These are phyloP conservation scores for Napeogenes inachia DNA, from an alignment of 2,888 invertebrate species.

Conservation along the genomic window DNA sequence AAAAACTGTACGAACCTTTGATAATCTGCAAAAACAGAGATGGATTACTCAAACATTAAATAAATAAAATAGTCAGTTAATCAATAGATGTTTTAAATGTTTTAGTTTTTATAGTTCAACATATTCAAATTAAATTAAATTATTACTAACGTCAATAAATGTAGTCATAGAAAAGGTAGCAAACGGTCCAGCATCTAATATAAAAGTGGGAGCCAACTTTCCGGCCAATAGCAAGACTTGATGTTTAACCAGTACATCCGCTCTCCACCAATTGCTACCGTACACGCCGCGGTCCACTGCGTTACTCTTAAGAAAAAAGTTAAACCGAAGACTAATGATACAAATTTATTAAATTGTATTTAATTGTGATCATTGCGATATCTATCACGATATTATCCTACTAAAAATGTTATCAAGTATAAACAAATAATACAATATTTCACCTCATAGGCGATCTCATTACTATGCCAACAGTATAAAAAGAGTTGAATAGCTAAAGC, in stretches of 20 bases:
- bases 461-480: constrained; percentile 60
- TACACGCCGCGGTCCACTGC: constrained; percentile 45
- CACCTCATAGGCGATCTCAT: constrained; percentile 51
- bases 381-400: no score
- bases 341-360: no score
- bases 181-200: constrained; percentile 52
- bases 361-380: no score
- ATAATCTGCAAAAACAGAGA: constrained; percentile 43
- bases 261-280: constrained; percentile 55
- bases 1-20: constrained; percentile 57
- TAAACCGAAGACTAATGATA: neutral
- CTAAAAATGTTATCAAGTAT: no score
- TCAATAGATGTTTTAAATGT: no score
- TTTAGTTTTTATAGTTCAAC: neutral
- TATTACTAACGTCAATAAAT: constrained; percentile 50
- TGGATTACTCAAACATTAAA: neutral
- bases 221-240: constrained; percentile 46
- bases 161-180: constrained; percentile 49
- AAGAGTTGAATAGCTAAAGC: constrained; percentile 52
- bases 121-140: neutral
- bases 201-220: constrained; percentile 40
- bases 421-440: no score
- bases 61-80: neutral
- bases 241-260: constrained; percentile 37
- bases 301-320: constrained; percentile 37